Evolutionary conservation across 2,113 vertebrate genomes (phyloP), one percentile per base, ranked within the genome.

Genomic region (Cephalopholis sonnerati): DNA sequence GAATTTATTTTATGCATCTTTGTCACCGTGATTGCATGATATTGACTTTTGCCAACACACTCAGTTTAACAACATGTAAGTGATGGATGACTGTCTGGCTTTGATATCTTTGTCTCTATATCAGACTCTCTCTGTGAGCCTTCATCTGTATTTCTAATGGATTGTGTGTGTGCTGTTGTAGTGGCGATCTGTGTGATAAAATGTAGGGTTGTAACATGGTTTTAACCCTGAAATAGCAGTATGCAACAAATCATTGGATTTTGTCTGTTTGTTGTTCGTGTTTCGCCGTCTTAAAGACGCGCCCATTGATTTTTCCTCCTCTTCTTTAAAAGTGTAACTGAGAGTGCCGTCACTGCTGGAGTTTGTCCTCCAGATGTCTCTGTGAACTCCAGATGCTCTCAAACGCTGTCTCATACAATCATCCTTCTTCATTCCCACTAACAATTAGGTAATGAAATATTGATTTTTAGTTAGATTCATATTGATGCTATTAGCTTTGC

Each of bases 401-500:
- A 91, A 96, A 97, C 95, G 96, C 96, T 94, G 96, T 96, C 96
- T 96, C 96, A 95, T 94, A 83, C 90, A 95, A 78, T 96, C 97
- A 98, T 99, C 97, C 96, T 96, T 99, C 98, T 98, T 99, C 97
- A 98, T 99, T 97, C 96, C 97, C 96, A 95, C 97, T 97, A 99
- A 99, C 98, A 99, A 99, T 99, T 99, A 99, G 98, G 98, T 99
- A 99, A 99, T 99, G 98, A 99, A 99, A 98, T 99, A 99, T 99
- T 98, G 98, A 99, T 99, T 99, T 99, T 99, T 98, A 98, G 98
- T 99, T 99, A 98, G 98, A 99, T 99, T 98, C 97, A 99, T 99
- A 99, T 99, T 98, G 98, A 99, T 99, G 98, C 97, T 98, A 99
- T 99, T 99, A 99, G 97, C 98, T 99, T 99, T 98, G 97, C 97